Conservation (phyloP, 2,888 invertebrate species). For the Esperia sulphurella region DNA sequence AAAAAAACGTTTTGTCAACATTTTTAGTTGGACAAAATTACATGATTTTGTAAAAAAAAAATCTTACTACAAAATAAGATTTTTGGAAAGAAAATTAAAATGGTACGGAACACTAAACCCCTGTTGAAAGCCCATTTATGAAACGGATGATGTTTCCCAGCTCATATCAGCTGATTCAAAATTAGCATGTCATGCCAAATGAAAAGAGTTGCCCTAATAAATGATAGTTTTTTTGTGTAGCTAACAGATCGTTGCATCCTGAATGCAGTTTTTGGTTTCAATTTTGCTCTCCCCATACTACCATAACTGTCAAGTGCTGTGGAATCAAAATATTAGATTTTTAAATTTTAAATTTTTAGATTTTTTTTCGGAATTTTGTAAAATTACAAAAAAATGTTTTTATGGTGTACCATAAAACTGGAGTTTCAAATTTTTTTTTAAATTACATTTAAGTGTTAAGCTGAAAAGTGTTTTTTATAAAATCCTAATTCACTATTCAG, state of each 20-base stretch:
- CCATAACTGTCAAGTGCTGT: slow-evolving; percentile 26
- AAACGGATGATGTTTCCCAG: background rate
- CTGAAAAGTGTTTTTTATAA: too few relatives aligned
- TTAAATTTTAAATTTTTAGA: background rate
- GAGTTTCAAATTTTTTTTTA: too few relatives aligned
- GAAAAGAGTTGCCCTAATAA: slow-evolving; percentile 36
- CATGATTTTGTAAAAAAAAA: too few relatives aligned
- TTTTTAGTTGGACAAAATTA: too few relatives aligned
- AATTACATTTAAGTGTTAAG: too few relatives aligned
- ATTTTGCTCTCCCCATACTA: slow-evolving; percentile 23
- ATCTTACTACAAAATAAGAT: too few relatives aligned
- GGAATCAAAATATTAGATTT: slow-evolving; percentile 32
- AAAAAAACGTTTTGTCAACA: too few relatives aligned
- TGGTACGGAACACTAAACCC: slow-evolving; percentile 8
- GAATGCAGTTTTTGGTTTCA: slow-evolving; percentile 41
- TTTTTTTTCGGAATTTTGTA: too few relatives aligned
- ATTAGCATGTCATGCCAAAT: slow-evolving; percentile 67
- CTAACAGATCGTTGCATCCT: slow-evolving; percentile 49
- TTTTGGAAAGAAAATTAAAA: background rate
- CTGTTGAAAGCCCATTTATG: slow-evolving; percentile 5
- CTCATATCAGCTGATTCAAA: background rate
- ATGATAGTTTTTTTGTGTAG: slow-evolving; percentile 40
- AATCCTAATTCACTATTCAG: too few relatives aligned
- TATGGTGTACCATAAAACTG: too few relatives aligned
- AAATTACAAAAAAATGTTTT: too few relatives aligned